Evolutionary conservation across 1,140 invertebrate genomes (phyloP).

Genomic region (Brachionus sp.): DNA sequence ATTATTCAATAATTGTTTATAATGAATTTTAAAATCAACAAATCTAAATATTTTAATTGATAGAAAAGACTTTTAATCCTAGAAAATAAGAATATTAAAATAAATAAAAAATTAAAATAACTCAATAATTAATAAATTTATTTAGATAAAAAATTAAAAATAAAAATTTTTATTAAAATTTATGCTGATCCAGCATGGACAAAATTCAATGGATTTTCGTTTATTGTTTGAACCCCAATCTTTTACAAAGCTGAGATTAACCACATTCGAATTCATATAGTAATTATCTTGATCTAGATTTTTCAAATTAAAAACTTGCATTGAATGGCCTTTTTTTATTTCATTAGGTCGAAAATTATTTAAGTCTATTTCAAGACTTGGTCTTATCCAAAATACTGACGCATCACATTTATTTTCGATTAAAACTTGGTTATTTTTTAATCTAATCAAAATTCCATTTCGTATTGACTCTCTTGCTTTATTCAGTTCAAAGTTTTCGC

Average conservation of each 20-base stretch:
- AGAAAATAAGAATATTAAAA: too few species aligned
- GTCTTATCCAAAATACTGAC: not conserved
- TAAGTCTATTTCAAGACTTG: not conserved
- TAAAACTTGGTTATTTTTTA: not conserved
- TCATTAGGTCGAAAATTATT: not conserved
- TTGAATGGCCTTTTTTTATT: not conserved
- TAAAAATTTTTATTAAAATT: slow-evolving; percentile 7
- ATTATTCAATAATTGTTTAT: too few species aligned
- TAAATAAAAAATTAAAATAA: too few species aligned
- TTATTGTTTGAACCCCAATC: slow-evolving; percentile 7
- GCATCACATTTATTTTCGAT: not conserved
- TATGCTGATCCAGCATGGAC: not conserved
- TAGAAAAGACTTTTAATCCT: too few species aligned
- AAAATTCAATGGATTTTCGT: slow-evolving; percentile 13
- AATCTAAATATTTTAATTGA: too few species aligned
- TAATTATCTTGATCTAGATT: not conserved
- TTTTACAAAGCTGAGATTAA: slow-evolving; percentile 9
- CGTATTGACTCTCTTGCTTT: not conserved
- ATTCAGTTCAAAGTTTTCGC: not conserved
- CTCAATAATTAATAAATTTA: not conserved
- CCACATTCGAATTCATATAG: not conserved
- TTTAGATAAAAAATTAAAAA: not conserved
- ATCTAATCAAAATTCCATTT: not conserved
- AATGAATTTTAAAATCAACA: too few species aligned
- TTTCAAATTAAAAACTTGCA: not conserved